Evolutionary conservation across 2,113 vertebrate genomes (phyloP).

Genomic region (Arenaria interpres): DNA sequence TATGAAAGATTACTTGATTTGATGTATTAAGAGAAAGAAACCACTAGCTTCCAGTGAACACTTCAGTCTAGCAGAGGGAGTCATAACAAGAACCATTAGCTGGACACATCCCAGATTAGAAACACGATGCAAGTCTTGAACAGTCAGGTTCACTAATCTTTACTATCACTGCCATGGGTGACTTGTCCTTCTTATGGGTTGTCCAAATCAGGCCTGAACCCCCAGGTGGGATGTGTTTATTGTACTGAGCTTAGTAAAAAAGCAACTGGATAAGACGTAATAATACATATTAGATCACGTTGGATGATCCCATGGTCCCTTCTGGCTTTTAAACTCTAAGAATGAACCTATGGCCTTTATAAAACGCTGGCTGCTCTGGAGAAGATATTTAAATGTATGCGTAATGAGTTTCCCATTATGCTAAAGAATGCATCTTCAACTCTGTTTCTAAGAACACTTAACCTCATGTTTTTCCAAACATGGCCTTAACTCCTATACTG

Average conservation of each 20-base stretch:
- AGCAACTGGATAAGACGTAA: not conserved
- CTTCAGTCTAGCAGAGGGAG: not conserved
- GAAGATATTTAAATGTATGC: not conserved
- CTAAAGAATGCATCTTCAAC: not conserved
- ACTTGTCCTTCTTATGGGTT: not conserved
- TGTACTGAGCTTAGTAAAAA: not conserved
- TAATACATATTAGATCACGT: not conserved
- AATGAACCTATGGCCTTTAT: not conserved
- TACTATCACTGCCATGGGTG: not conserved
- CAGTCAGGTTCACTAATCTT: not conserved
- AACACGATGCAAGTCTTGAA: not conserved
- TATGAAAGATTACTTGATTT: not conserved
- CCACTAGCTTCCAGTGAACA: not conserved
- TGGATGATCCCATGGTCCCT: not conserved
- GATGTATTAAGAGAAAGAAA: not conserved
- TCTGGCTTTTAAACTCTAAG: not conserved
- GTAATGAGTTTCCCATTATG: constrained; percentile 12
- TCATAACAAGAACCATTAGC: not conserved
- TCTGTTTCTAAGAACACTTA: not conserved
- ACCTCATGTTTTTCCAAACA: constrained; percentile 10
- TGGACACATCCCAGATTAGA: not conserved
- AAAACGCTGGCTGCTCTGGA: not conserved
- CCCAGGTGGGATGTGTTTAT: not conserved
- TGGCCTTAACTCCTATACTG: not conserved
- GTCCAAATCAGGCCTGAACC: not conserved